Evolutionary conservation across 2,113 vertebrate genomes (phyloP).

Genomic region (Etia nguti): DNA sequence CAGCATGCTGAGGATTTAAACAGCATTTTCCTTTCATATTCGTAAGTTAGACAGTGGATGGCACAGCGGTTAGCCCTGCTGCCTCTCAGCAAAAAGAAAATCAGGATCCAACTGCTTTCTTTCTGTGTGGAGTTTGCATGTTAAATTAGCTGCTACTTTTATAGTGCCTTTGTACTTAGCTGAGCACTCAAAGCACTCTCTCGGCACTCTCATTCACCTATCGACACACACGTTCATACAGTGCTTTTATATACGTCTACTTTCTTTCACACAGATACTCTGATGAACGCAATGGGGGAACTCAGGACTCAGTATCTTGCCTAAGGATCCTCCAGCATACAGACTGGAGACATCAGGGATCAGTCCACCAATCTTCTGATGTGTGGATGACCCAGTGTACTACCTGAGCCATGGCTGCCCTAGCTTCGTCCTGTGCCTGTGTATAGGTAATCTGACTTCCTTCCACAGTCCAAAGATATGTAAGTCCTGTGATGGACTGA

Average conservation of each 20-base stretch:
- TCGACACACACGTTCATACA: background rate
- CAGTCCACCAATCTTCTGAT: background rate
- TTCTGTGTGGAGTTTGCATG: background rate
- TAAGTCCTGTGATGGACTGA: background rate
- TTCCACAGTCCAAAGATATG: background rate
- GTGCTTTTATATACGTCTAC: background rate
- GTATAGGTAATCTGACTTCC: background rate
- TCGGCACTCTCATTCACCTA: background rate
- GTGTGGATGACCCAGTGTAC: background rate
- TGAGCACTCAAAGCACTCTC: background rate
- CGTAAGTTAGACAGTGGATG: background rate
- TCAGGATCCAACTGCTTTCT: background rate
- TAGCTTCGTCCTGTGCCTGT: background rate
- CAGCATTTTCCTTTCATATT: background rate
- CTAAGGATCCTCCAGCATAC: background rate
- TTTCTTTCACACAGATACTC: background rate
- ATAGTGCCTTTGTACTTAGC: background rate
- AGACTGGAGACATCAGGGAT: background rate
- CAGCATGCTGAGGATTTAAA: background rate
- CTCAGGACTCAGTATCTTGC: background rate
- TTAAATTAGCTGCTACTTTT: background rate
- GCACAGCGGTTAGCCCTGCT: background rate
- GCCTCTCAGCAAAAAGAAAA: background rate
- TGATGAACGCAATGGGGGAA: background rate
- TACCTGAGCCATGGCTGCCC: background rate